Evolutionary conservation across 2,888 invertebrate species (phyloP).

Genomic region (Clistopyga incitator): DNA sequence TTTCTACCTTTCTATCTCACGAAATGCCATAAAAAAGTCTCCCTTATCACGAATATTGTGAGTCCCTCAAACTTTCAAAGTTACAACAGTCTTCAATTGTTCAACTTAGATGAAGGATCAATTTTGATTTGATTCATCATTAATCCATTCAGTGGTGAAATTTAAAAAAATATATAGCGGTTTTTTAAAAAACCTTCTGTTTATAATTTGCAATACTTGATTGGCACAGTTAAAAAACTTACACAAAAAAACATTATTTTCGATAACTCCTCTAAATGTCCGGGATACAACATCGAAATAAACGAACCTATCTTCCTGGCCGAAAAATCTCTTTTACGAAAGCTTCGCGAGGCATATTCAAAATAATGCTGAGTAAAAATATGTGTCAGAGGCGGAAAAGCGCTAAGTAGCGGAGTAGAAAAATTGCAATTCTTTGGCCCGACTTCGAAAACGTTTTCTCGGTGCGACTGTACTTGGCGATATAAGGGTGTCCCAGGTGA

Average conservation of each 20-base stretch:
- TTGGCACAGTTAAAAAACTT: too few species aligned
- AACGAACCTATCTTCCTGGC: background rate
- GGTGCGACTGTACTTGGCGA: conserved; percentile 81
- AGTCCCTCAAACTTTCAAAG: too few species aligned
- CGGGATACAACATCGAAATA: too few species aligned
- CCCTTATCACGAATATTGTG: background rate
- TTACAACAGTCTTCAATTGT: too few species aligned
- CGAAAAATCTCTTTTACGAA: background rate
- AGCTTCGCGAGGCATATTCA: background rate
- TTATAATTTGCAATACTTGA: too few species aligned
- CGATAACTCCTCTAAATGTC: too few species aligned
- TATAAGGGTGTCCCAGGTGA: conserved; percentile 83
- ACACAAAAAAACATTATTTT: too few species aligned
- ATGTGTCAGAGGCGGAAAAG: background rate
- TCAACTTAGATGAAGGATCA: too few species aligned
- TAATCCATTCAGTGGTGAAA: too few species aligned
- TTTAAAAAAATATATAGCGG: too few species aligned
- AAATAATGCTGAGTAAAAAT: background rate
- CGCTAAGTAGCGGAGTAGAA: conserved; percentile 22
- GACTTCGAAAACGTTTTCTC: conserved; percentile 78
- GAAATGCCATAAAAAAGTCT: background rate
- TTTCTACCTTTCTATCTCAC: background rate
- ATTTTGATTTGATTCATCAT: too few species aligned
- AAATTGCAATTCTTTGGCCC: conserved; percentile 62
- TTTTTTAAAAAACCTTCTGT: too few species aligned